These are phyloP conservation scores for Odontocerum albicorne DNA, from an alignment of 2,888 invertebrate genomes.

Conservation along the genomic window DNA sequence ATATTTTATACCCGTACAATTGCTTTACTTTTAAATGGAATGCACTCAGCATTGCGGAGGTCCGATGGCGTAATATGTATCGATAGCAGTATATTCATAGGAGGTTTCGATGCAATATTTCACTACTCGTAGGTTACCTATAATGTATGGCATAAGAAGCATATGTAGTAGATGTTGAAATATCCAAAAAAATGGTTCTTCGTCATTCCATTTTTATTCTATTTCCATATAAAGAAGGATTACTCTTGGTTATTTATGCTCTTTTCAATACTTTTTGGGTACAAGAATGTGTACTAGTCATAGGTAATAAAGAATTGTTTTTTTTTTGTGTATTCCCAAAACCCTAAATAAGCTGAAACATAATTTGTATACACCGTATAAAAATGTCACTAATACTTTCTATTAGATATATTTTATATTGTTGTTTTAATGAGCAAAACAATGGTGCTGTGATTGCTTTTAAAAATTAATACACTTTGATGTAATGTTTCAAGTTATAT, in stretches of 20 bases:
- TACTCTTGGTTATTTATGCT: conserved; percentile 11
- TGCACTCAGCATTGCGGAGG: no score
- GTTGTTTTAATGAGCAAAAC: conserved; percentile 32
- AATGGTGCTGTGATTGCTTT: conserved; percentile 36
- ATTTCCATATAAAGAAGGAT: no score
- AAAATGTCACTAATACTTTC: conserved; percentile 9
- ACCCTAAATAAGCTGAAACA: conserved; percentile 23
- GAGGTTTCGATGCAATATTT: no score
- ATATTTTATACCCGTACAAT: no score
- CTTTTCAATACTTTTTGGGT: conserved; percentile 28
- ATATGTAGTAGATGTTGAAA: no score
- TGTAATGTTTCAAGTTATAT: conserved; percentile 11
- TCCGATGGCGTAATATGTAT: no score
- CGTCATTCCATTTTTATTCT: no score
- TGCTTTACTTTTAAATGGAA: no score
- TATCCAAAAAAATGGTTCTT: no score
- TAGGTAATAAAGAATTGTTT: conserved; percentile 28
- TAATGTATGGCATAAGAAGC: no score
- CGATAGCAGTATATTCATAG: no score
- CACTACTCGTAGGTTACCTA: no score
- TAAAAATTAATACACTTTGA: conserved; percentile 22
- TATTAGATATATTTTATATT: conserved; percentile 23
- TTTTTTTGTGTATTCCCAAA: conserved; percentile 16
- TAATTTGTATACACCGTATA: conserved; percentile 20
- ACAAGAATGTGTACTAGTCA: conserved; percentile 36